Evolutionary conservation across 2,888 invertebrate species (phyloP).

Genomic region (Lomographa bimaculata): DNA sequence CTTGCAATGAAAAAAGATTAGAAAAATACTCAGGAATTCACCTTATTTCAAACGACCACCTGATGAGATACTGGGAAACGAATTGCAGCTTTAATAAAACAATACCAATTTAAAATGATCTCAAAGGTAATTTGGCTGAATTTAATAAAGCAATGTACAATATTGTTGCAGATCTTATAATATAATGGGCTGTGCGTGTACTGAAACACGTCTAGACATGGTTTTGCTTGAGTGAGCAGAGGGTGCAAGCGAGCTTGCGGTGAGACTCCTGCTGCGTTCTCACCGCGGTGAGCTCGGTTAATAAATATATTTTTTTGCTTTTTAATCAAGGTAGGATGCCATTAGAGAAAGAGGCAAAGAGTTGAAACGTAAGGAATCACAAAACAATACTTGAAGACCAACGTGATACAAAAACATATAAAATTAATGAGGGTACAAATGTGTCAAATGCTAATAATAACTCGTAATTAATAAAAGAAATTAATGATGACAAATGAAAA

Average conservation of each 20-base stretch:
- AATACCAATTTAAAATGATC: slow-evolving; percentile 45
- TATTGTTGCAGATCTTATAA: slow-evolving; percentile 51
- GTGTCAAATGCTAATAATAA: slow-evolving; percentile 2
- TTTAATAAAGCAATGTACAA: slow-evolving; percentile 52
- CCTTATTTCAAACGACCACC: slow-evolving; percentile 51
- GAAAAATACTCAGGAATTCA: slow-evolving; percentile 12
- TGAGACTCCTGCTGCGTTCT: slow-evolving; percentile 72
- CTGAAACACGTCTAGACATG: slow-evolving; percentile 69
- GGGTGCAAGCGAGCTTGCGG: slow-evolving; percentile 51
- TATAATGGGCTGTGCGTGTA: slow-evolving; percentile 61
- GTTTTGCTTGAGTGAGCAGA: slow-evolving; percentile 68
- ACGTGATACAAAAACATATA: background rate
- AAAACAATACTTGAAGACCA: slow-evolving; percentile 22
- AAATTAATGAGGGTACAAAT: slow-evolving; percentile 1
- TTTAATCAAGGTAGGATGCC: slow-evolving; percentile 52
- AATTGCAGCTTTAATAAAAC: slow-evolving; percentile 35
- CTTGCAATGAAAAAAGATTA: slow-evolving; percentile 19
- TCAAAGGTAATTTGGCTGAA: slow-evolving; percentile 39
- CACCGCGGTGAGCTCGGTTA: slow-evolving; percentile 60
- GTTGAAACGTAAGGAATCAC: slow-evolving; percentile 19
- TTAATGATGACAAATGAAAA: too few relatives aligned
- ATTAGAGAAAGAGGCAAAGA: slow-evolving; percentile 37
- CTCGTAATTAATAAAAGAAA: too few relatives aligned
- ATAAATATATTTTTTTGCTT: slow-evolving; percentile 47
- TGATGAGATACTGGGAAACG: slow-evolving; percentile 50